phyloP scores from a whole-genome alignment of 2,888 invertebrate genomes.

The Drosophila meridiana region DNA sequence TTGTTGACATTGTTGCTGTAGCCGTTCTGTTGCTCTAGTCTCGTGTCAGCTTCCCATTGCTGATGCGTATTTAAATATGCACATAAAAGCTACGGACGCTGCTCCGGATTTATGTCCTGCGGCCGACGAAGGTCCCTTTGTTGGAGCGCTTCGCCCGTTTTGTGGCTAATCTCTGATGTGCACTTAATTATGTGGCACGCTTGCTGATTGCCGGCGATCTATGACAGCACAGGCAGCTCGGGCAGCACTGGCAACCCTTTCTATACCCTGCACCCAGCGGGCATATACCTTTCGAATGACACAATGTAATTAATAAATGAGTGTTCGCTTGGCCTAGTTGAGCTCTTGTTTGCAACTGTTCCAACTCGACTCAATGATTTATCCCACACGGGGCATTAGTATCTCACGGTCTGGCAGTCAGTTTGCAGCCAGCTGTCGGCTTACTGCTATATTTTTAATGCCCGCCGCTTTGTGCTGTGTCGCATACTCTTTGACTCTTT shows the following conservation, averaged over 20 bases:
- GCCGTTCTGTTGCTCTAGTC: slow-evolving; percentile 5
- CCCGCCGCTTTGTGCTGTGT: slow-evolving; percentile 3
- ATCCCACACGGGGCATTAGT: not conserved
- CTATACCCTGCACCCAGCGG: not conserved
- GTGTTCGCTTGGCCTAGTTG: too few species aligned
- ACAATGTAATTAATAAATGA: not conserved
- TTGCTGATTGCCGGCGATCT: slow-evolving; percentile 63
- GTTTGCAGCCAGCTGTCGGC: not conserved
- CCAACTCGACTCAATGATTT: too few species aligned
- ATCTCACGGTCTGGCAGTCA: slow-evolving; percentile 11
- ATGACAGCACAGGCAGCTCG: slow-evolving; percentile 13
- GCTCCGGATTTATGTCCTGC: slow-evolving; percentile 48
- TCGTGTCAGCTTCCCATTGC: slow-evolving; percentile 43
- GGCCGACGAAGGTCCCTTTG: slow-evolving; percentile 29
- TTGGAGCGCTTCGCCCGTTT: slow-evolving; percentile 28
- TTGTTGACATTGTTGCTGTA: slow-evolving; percentile 37
- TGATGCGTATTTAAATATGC: slow-evolving; percentile 76
- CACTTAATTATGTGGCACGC: slow-evolving; percentile 74
- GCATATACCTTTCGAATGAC: not conserved
- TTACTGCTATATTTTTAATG: slow-evolving; percentile 17
- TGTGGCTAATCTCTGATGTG: slow-evolving; percentile 76
- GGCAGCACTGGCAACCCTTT: slow-evolving; percentile 28
- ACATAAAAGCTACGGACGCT: slow-evolving; percentile 55
- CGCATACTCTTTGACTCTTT: slow-evolving; percentile 26
- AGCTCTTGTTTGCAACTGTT: not conserved